Evolutionary conservation across 2,888 invertebrate species (phyloP).

Genomic region (Amblyjoppa fuscipennis): DNA sequence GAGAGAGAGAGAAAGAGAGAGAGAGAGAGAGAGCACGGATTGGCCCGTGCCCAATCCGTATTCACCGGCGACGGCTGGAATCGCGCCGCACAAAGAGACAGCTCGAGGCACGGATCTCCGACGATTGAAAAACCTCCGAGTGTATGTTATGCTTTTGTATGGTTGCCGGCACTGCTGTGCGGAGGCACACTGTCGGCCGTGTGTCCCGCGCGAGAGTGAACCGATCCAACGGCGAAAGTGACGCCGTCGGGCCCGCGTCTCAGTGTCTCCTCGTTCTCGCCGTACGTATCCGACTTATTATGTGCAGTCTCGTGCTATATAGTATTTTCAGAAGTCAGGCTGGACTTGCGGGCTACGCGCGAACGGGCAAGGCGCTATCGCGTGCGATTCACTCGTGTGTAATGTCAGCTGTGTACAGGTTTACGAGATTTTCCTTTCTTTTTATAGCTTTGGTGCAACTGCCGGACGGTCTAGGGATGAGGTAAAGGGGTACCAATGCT

Average conservation of each 20-base stretch:
- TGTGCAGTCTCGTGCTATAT: neutral
- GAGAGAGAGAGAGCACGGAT: neutral
- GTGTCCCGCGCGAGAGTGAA: constrained; percentile 65
- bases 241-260: constrained; percentile 62
- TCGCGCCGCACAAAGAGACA: neutral
- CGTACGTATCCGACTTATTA: constrained; percentile 11
- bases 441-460: neutral
- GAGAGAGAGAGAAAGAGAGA: neutral
- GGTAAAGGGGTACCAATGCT: no score
- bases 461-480: no score
- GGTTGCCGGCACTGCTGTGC: constrained; percentile 1
- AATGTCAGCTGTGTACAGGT: neutral
- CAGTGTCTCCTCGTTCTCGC: constrained; percentile 36
- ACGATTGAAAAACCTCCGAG: neutral
- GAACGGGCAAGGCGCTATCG: neutral
- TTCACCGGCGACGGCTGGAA: neutral
- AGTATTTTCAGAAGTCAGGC: constrained; percentile 5
- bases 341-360: neutral
- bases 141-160: neutral
- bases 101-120: neutral
- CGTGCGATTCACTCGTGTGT: neutral
- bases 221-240: constrained; percentile 67
- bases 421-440: neutral
- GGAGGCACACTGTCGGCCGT: constrained; percentile 44
- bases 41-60: neutral